Conservation (phyloP, 2,113 vertebrate species). For the mouse (Mus musculus) region GRCm39 chr5:135402001-135402500, state of each 20-base stretch:
- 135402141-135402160: neutral
- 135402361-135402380: neutral
- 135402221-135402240: neutral
- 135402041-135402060: neutral
- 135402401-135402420: neutral
- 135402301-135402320: neutral
- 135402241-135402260: neutral
- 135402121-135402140: neutral
- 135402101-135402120: neutral
- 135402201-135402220: neutral
- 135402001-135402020: neutral
- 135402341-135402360: neutral
- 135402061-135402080: neutral
- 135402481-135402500: neutral
- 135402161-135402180: neutral
- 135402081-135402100: neutral
- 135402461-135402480: neutral
- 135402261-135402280: neutral
- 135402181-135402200: neutral
- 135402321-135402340: neutral
- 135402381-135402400: neutral
- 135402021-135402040: neutral
- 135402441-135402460: neutral
- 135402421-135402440: neutral
- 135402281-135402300: neutral